Conservation (phyloP, 2,113 vertebrate genomes). For the Cyanoramphus novaezelandiae region DNA sequence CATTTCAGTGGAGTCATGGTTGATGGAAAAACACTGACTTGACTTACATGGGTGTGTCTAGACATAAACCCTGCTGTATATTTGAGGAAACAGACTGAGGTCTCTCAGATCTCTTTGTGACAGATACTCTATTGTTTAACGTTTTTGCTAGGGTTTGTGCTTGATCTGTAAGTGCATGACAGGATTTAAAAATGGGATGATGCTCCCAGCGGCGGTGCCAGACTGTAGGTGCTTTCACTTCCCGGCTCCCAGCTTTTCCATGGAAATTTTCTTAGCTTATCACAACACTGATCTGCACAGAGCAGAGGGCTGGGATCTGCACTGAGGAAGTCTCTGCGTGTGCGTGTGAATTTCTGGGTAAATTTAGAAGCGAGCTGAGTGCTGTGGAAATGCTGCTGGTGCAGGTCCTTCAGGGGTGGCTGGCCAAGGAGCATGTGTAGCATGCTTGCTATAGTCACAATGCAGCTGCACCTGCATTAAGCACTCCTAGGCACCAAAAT, state of each 20-base stretch:
- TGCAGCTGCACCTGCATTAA: background rate
- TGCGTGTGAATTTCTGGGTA: background rate
- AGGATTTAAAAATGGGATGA: background rate
- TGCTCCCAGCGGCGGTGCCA: background rate
- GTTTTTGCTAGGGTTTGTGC: background rate
- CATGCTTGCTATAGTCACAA: background rate
- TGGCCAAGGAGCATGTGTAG: background rate
- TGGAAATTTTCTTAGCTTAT: background rate
- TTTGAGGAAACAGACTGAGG: background rate
- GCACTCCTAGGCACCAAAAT: background rate
- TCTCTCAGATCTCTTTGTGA: background rate
- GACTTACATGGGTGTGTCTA: background rate
- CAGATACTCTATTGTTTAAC: background rate
- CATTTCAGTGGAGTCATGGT: background rate
- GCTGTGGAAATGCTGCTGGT: background rate
- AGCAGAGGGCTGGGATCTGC: background rate
- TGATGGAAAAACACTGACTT: slow-evolving; percentile 19
- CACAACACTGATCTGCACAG: background rate
- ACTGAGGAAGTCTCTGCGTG: background rate
- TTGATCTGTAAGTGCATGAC: background rate
- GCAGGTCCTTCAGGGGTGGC: background rate
- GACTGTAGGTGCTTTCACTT: background rate
- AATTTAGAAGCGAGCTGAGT: background rate
- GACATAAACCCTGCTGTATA: background rate
- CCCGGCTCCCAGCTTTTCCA: background rate